Evolutionary conservation across 2,113 vertebrate species (phyloP).

Genomic region (Phrynosoma platyrhinos): DNA sequence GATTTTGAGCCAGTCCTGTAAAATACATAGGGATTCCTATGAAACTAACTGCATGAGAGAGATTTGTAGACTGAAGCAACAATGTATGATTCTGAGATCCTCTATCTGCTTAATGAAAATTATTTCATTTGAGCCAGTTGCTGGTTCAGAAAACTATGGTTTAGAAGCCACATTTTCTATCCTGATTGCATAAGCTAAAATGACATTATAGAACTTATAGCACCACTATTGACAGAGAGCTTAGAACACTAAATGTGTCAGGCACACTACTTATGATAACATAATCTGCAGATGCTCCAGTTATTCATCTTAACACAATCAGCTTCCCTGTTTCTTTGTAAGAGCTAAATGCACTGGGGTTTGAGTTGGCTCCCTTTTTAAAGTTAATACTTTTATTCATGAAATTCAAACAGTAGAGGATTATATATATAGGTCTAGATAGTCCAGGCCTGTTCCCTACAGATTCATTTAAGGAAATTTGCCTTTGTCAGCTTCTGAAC

Average conservation of each 20-base stretch:
- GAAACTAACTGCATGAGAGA: background rate
- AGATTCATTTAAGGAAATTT: background rate
- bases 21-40: background rate
- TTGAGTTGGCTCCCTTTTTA: background rate
- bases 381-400: conserved; percentile 24
- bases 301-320: conserved; percentile 34
- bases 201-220: background rate
- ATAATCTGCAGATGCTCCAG: conserved; percentile 29
- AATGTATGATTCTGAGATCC: background rate
- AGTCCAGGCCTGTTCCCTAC: background rate
- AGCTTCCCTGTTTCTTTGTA: conserved; percentile 4
- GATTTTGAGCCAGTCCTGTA: background rate
- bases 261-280: conserved; percentile 1
- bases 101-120: background rate
- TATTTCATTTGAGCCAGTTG: background rate
- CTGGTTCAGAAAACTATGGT: background rate
- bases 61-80: background rate
- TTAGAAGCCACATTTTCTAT: background rate
- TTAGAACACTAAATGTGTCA: conserved; percentile 18
- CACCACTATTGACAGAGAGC: conserved; percentile 8
- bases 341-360: background rate
- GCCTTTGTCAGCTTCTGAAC: background rate
- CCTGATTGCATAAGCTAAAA: background rate
- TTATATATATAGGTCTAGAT: conserved; percentile 8
- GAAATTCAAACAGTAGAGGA: conserved; percentile 1